Evolutionary conservation across 1,140 invertebrate genomes (phyloP), one percentile per base, ranked within the genome.

Genomic region (Drosophila repletoides): DNA sequence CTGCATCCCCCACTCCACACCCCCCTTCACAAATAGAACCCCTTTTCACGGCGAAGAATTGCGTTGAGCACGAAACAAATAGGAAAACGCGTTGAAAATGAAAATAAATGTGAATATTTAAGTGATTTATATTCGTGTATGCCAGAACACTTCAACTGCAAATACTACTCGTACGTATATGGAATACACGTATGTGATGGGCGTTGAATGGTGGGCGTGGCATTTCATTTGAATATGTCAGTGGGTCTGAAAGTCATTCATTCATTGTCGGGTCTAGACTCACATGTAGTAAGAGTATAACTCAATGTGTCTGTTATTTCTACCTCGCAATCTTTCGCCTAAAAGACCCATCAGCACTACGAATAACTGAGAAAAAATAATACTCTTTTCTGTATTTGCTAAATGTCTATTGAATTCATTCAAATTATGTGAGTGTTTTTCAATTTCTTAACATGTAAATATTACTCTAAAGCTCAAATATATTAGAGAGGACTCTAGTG

Each of bases 111-210:
- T 61, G 67, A 76, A 67, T 72, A 66, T 75, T 75, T 76, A 76
- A 72, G 73, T 76, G 73, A 76, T 75, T 75, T 75, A 75, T 75
- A n/a, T n/a, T n/a, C n/a, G n/a, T n/a, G n/a, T n/a, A 75, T 58
- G 71, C 70, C 45, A 38, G 56, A 59, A 64, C 55, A 65, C 49
- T 61, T 61, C 69, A 41, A 41, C 46, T 40, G 65, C 10, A 58
- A 61, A 52, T 61, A n/a, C n/a, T n/a, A n/a, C n/a, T n/a, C n/a
- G n/a, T n/a, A n/a, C n/a, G n/a, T n/a, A n/a, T n/a, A 24, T 60
- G 31, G 43, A 60, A 60, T 60, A 60, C 40, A 45, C 43, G 26
- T 19, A 15, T 10, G 26, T 28, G 5, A 29, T 14, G 14, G 28
- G 28, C 12, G 15, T n/a, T n/a, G 33, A 17, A 5, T 2, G 34